Base-by-base conservation (phyloP, 1,140 invertebrate species). In the Gonioctena quinquepunctata region DNA sequence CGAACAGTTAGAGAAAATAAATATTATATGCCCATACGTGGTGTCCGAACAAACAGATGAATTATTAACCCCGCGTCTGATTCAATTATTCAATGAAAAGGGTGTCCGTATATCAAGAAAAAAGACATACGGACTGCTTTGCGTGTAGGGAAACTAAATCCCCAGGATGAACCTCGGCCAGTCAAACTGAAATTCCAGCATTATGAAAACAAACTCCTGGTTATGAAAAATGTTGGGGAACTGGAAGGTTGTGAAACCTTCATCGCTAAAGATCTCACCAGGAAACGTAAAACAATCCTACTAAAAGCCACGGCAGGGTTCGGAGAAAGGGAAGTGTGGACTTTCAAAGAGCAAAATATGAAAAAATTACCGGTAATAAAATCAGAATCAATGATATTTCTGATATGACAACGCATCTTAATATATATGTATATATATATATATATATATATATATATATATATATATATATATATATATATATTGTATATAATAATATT, bases 71-170 rank as follows among this genome's bases (percentile, higher is more conserved):
- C 50, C 11, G 50, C 1, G 50, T 52, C 16, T 52, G 50, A 52
- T 52, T 21, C 50, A 52, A 52, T 52, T 21, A 52, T 52, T 52
- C 5, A 52, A 52, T 52, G 50, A 52, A 52, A 52, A 52, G 16
- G 50, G 50, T 52, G 11, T n/a, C 11, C 18, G 18, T 0, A 21
- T 52, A 52, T 52, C 50, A 0, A 52, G 50, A 52, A 3, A 16
- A 3, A 52, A 13, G 11, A 52, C 16, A 52, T 52, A 52, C 13
- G 50, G 16, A 52, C 6, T 52, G 5, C 4, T 19, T 52, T 52
- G 11, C 50, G 50, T 3, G 18, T 52, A 8, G 0, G 13, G 3
- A 2, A 52, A 3, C 50, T n/a, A 52, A 52, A 52, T 13, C 13
- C 28, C 21, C 16, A 52, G 50, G 0, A 19, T 52, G 18, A 52